Evolutionary conservation across 2,888 invertebrate species (phyloP), one percentile per base, ranked within the genome.

Genomic region (Lepidonotus clava): DNA sequence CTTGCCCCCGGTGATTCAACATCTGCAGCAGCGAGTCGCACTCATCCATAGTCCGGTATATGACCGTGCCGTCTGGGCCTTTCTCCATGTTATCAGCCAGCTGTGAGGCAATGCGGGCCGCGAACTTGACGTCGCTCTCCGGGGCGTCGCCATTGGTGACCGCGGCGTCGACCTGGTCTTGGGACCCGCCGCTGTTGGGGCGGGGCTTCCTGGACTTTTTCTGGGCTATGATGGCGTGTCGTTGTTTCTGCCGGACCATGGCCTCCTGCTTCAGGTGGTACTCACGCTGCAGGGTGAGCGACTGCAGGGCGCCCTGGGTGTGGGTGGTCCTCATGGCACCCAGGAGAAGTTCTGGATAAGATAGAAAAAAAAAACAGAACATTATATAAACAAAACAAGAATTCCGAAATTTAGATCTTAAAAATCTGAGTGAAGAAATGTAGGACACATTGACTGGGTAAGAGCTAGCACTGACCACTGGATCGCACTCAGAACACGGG

Each of bases 211-310:
- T 46, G 18, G 53, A 46, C 40, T 36, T 41, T 24, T 53, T 84
- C 40, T 67, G 77, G 0, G 53, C 84, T 24, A 76, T 36, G 46
- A 87, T 56, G 6, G 53, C 56, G 8, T 86, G 61, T 18, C 83
- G 34, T 56, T 88, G 90, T 76, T 89, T 87, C 56, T 89, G 89
- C 66, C 90, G 90, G 76, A 92, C 88, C 40, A 91, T 87, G 66
- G 90, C 91, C 56, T 91, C 90, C 94, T 97, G 96, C 93, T 96
- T 96, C 2, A 96, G 95, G 91, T 97, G 96, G 92, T 96, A 96
- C 91, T 96, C 96, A 88, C 96, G 96, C 94, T 97, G 97, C 34
- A 97, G 94, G 34, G 95, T 95, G 28, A 97, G 53, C 34, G 83
- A 83, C 56, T 83, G 53, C 36, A 83, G 83, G 0, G 83, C 83